A percentile compares a stretch with the other conserved stretches of the same genome.
Conservation (phyloP, 2,113 vertebrate species). For the Microtus montanus region DNA sequence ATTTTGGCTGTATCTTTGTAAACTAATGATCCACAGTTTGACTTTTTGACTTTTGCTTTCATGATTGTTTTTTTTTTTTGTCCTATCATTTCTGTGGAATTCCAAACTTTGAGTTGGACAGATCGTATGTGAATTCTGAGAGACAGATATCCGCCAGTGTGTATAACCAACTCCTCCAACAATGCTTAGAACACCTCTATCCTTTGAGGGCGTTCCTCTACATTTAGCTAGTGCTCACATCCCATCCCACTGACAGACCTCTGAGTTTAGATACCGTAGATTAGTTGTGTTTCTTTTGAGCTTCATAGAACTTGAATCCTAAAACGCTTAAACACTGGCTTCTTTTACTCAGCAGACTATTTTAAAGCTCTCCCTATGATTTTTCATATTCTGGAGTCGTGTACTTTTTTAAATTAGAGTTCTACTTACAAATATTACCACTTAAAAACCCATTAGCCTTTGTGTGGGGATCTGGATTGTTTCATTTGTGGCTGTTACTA, state of each 20-base stretch:
- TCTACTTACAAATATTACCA: not conserved
- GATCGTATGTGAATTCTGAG: not conserved
- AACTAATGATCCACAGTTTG: not conserved
- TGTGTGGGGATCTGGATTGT: not conserved
- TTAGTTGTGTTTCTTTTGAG: not conserved
- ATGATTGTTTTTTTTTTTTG: slow-evolving; percentile 9
- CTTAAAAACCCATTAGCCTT: not conserved
- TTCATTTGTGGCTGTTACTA: not conserved
- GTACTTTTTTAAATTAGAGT: not conserved
- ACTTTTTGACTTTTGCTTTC: not conserved
- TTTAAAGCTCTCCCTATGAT: not conserved
- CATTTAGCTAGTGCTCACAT: not conserved
- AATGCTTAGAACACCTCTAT: not conserved
- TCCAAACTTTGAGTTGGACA: not conserved
- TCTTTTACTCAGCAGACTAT: not conserved
- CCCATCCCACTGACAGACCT: not conserved
- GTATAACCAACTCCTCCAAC: not conserved
- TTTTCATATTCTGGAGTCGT: not conserved
- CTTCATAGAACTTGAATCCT: not conserved
- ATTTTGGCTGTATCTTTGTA: not conserved
- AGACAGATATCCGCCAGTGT: not conserved
- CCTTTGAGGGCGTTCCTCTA: not conserved
- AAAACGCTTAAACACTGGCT: not conserved
- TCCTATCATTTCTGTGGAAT: not conserved
- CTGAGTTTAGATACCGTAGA: not conserved